phyloP scores from a whole-genome alignment of 2,113 vertebrate species.

The Chlorodrepanis virens region DNA sequence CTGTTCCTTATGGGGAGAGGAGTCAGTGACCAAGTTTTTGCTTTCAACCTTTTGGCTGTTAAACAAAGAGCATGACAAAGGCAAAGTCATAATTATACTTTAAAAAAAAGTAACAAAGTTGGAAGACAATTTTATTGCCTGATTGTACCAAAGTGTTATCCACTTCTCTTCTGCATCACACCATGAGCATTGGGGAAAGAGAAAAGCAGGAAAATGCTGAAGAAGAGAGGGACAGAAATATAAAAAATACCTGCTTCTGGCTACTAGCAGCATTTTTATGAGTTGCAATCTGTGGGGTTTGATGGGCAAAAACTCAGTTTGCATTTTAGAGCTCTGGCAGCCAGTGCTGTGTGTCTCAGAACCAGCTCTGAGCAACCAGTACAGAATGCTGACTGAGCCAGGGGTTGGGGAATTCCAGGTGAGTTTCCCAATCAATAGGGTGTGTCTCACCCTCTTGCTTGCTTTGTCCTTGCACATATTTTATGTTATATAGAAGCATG shows the following conservation, averaged over 20 bases:
- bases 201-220: neutral
- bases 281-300: neutral
- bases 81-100: neutral
- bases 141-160: neutral
- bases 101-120: neutral
- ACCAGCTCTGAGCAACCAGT: neutral
- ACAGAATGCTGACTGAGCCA: rapidly evolving
- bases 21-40: neutral
- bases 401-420: neutral
- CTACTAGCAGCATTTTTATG: neutral
- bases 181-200: neutral
- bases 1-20: neutral
- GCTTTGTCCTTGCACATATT: neutral
- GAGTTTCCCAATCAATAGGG: neutral
- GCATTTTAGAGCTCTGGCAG: neutral
- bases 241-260: neutral
- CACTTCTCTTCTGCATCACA: neutral
- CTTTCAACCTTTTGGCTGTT: neutral
- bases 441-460: neutral
- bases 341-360: neutral
- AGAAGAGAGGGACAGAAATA: neutral
- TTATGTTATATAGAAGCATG: rapidly evolving
- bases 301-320: neutral
- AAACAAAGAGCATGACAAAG: neutral
- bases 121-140: neutral